Evolutionary conservation across 2,888 invertebrate genomes (phyloP), one percentile per base, ranked within the genome.

Genomic region (Drosophila tanythrix): DNA sequence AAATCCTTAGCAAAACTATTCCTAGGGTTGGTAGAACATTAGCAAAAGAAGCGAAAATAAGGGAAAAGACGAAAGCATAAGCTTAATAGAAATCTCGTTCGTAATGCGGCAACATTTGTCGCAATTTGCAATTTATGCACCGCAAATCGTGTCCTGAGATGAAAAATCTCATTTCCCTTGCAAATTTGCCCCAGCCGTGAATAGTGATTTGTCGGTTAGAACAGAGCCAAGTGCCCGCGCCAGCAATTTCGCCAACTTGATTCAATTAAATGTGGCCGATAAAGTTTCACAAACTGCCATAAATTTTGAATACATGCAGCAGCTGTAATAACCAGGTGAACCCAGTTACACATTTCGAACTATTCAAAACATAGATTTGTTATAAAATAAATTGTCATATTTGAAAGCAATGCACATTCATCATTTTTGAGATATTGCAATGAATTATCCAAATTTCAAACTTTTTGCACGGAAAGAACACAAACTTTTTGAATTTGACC

Each of bases 41-140:
- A 59, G 53, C 51, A 38, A 35, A 50, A 33, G 27, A 25, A 58
- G 31, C 29, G 50, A 21, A 62, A 60, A 52, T 50, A 55, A 35
- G 53, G 29, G 11, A 33, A 53, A 36, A 33, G 25, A n/a, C 5
- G 15, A 43, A 51, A 29, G 43, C 57, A 62, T 65, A 60, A 53
- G 55, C 46, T 38, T 43, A 71, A 65, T 58, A 66, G 56, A 36
- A 59, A 69, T 53, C 36, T 43, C 21, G 36, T 27, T 52, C 11
- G 62, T 59, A 68, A 75, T 63, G n/a, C 40, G 67, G 50, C 48
- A 40, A 61, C 76, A 64, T 66, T 62, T 63, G 63, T 70, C 70
- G 61, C 74, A 74, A 81, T 78, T 71, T 71, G 81, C 85, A 74
- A 67, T 84, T 81, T 81, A 83, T 81, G 85, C 74, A 81, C 81